phyloP scores from a whole-genome alignment of 2,113 vertebrate genomes.

The Urocolius indicus region DNA sequence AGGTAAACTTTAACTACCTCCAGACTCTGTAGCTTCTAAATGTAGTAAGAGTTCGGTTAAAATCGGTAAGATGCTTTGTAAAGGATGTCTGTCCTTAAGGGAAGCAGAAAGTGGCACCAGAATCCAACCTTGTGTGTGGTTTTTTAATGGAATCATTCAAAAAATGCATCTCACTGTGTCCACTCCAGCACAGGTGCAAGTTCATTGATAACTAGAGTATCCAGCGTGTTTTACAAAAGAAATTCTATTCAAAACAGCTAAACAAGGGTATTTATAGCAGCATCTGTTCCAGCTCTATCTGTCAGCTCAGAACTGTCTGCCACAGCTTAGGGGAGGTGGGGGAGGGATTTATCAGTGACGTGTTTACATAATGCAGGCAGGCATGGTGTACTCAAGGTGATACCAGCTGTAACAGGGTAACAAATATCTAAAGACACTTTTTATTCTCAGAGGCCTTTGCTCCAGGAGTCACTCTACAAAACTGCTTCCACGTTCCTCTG shows the following conservation, averaged over 20 bases:
- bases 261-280: constrained; percentile 70
- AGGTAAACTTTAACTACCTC: not conserved
- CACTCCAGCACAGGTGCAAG: constrained; percentile 31
- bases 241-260: constrained; percentile 33
- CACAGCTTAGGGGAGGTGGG: constrained; percentile 40
- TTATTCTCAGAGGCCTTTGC: constrained; percentile 64
- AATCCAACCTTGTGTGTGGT: not conserved
- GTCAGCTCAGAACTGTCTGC: constrained; percentile 52
- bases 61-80: not conserved
- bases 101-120: not conserved
- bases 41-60: not conserved
- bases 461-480: constrained; percentile 59
- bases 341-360: constrained; percentile 66
- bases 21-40: not conserved
- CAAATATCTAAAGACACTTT: constrained; percentile 63
- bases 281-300: constrained; percentile 71
- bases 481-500: constrained; percentile 39
- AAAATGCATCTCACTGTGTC: not conserved
- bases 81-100: not conserved
- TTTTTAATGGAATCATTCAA: not conserved
- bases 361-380: constrained; percentile 69
- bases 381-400: constrained; percentile 64
- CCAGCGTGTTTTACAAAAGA: constrained; percentile 56
- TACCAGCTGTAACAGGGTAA: constrained; percentile 56
- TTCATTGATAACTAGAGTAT: constrained; percentile 15